A percentile compares a stretch with the other conserved stretches of the same genome.
phyloP scores from a whole-genome alignment of 1,140 invertebrate genomes.

The Mactra quadrangularis region DNA sequence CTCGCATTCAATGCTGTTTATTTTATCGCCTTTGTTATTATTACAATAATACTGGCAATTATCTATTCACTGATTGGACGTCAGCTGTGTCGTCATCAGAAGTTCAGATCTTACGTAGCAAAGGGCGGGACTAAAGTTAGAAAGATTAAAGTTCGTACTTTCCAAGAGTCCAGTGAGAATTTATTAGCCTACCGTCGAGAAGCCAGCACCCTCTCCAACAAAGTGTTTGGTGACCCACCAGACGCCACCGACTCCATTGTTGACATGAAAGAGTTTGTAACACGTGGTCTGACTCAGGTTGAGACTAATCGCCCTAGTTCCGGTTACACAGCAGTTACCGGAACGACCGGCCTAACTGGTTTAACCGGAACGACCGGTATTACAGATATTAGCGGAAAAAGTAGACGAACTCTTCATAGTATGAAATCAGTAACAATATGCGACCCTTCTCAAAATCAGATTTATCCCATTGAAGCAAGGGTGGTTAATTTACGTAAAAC shows the following conservation, averaged over 20 bases:
- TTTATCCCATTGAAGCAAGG: constrained; percentile 43
- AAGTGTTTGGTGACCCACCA: constrained; percentile 25
- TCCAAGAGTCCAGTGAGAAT: neutral
- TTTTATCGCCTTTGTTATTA: constrained; percentile 26
- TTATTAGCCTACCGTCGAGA: neutral
- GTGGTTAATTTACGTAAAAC: neutral
- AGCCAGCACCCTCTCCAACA: constrained; percentile 23
- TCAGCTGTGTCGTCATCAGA: constrained; percentile 48
- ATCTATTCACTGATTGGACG: constrained; percentile 43
- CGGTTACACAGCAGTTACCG: constrained; percentile 36
- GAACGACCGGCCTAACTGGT: constrained; percentile 7
- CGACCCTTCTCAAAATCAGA: constrained; percentile 47
- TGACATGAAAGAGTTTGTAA: constrained; percentile 36
- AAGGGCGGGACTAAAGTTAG: neutral
- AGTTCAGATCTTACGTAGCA: constrained; percentile 51
- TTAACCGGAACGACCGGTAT: constrained; percentile 32
- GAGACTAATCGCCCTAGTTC: constrained; percentile 44
- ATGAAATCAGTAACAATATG: constrained; percentile 42
- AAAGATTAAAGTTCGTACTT: neutral
- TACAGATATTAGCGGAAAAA: constrained; percentile 19
- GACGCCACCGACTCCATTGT: constrained; percentile 13
- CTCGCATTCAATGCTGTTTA: constrained; percentile 37
- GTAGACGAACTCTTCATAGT: constrained; percentile 2
- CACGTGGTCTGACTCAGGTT: constrained; percentile 23
- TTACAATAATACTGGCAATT: constrained; percentile 22